Conservation (phyloP, 2,113 vertebrate genomes). For the Balaenoptera acutorostrata region DNA sequence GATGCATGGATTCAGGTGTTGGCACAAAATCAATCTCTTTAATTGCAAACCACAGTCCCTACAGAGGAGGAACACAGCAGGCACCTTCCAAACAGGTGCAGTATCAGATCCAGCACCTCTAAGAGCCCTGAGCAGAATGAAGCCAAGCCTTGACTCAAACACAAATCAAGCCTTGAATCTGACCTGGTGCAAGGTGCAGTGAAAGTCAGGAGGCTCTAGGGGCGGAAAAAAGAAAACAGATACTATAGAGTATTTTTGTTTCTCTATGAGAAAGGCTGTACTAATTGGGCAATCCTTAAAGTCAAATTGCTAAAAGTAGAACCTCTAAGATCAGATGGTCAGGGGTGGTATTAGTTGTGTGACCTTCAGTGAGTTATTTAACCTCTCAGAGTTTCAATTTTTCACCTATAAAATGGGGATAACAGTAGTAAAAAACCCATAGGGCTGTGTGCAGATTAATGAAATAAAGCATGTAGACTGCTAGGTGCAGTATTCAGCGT, state of each 20-base stretch:
- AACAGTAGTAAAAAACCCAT: not conserved
- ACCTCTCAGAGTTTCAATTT: not conserved
- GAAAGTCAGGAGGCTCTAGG: not conserved
- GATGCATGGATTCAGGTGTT: not conserved
- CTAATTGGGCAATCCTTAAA: not conserved
- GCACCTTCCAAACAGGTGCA: not conserved
- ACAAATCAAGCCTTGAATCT: not conserved
- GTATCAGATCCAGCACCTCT: fast-evolving
- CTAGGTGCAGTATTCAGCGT: fast-evolving
- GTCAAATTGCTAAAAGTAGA: not conserved
- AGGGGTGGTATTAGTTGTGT: not conserved
- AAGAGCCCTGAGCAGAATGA: not conserved
- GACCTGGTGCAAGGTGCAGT: not conserved
- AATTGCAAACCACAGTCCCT: not conserved
- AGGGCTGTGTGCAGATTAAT: not conserved
- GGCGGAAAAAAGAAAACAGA: too few relatives aligned
- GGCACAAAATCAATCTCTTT: not conserved
- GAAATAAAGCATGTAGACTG: not conserved
- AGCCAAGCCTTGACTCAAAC: not conserved
- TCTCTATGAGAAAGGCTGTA: not conserved
- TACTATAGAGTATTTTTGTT: not conserved
- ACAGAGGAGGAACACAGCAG: not conserved
- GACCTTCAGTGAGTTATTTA: not conserved
- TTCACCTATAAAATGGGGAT: not conserved
- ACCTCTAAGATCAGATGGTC: not conserved